Percentiles rank a stretch among this genome's conserved stretches.
Conservation (phyloP, 2,888 invertebrate species). For the Eucriotettix oculatus region DNA sequence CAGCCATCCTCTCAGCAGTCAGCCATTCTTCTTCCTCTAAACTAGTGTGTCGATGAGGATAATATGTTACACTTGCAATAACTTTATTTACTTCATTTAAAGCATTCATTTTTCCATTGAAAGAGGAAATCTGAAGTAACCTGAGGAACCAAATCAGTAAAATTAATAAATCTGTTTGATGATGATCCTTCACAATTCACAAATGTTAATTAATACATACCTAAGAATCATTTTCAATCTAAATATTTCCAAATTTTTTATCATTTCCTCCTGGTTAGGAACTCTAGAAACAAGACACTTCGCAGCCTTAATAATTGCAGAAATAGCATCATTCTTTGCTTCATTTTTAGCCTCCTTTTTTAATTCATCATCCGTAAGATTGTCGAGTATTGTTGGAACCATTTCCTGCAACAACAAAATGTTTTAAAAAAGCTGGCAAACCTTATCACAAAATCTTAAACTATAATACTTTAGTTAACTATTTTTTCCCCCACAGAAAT, state of each 20-base stretch:
- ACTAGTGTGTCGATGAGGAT: constrained; percentile 56
- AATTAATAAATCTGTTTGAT: neutral
- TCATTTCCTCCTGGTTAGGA: constrained; percentile 65
- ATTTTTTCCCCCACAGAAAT: too few relatives aligned
- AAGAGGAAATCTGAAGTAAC: constrained; percentile 88
- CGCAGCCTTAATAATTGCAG: constrained; percentile 82
- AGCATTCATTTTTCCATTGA: constrained; percentile 98
- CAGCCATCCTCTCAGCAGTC: constrained; percentile 86
- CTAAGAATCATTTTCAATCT: constrained; percentile 86
- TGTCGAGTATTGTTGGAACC: constrained; percentile 76
- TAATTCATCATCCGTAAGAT: constrained; percentile 85
- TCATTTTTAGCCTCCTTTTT: constrained; percentile 92
- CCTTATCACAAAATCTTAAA: too few relatives aligned
- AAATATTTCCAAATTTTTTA: constrained; percentile 79
- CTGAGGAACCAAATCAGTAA: constrained; percentile 24
- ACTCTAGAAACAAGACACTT: constrained; percentile 77
- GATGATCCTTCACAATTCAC: too few relatives aligned
- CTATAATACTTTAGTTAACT: neutral
- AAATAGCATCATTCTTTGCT: constrained; percentile 89
- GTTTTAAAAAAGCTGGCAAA: too few relatives aligned
- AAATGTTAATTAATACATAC: constrained; percentile 13
- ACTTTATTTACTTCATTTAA: constrained; percentile 96
- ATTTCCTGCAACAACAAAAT: constrained; percentile 47
- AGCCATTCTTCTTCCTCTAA: constrained; percentile 79
- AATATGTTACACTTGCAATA: constrained; percentile 77